These are phyloP conservation scores for Cyprinus carpio DNA, from an alignment of 2,113 vertebrate genomes.

Conservation along the genomic window DNA sequence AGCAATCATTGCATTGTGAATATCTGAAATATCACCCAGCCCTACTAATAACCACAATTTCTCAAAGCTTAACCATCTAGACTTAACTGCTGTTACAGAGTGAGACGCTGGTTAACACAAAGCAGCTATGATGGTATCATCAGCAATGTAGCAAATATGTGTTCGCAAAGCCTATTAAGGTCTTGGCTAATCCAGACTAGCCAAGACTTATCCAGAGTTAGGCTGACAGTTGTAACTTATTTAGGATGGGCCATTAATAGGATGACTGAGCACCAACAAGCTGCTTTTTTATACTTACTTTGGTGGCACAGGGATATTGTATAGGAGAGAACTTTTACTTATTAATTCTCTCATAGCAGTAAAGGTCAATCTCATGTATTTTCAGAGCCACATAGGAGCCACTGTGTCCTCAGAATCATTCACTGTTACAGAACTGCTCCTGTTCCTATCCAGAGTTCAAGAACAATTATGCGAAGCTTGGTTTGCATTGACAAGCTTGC, in stretches of 20 bases:
- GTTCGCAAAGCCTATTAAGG: slow-evolving; percentile 74
- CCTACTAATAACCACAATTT: background rate
- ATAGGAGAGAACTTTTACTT: slow-evolving; percentile 4
- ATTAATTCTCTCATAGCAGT: slow-evolving; percentile 26
- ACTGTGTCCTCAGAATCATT: slow-evolving; percentile 21
- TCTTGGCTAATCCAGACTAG: slow-evolving; percentile 71
- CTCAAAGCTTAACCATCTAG: background rate
- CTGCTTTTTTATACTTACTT: slow-evolving; percentile 23
- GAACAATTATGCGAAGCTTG: background rate
- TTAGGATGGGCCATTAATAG: slow-evolving; percentile 60
- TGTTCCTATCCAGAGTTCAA: background rate
- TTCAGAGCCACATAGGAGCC: background rate
- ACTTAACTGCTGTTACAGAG: background rate
- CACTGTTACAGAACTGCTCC: background rate
- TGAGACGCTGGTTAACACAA: background rate
- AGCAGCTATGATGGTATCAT: background rate
- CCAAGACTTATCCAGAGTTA: slow-evolving; percentile 67
- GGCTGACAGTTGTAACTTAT: slow-evolving; percentile 63
- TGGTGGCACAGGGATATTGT: background rate
- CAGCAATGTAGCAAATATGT: slow-evolving; percentile 60
- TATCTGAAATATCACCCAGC: background rate
- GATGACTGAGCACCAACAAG: slow-evolving; percentile 51
- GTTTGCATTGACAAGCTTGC: background rate
- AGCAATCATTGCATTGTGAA: too few species aligned
- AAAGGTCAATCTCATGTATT: slow-evolving; percentile 14